Evolutionary conservation across 1,140 invertebrate species (phyloP).

Genomic region (Panagrolaimus sp.): DNA sequence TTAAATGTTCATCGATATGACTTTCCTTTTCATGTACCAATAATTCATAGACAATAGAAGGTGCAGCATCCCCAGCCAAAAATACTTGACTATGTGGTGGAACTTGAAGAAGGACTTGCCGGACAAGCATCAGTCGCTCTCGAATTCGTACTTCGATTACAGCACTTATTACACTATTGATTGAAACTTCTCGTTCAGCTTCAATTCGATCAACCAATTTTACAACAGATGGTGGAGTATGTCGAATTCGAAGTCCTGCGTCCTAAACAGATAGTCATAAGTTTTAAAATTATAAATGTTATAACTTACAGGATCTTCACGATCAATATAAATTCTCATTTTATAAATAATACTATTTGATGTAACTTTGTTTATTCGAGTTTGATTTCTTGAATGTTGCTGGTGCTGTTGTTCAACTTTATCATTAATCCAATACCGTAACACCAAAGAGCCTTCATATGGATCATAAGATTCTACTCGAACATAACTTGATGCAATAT

Average conservation of each 20-base stretch:
- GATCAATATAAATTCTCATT: constrained; percentile 66
- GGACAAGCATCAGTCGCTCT: constrained; percentile 73
- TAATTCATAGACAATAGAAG: constrained; percentile 30
- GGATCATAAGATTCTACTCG: constrained; percentile 67
- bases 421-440: constrained; percentile 35
- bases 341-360: constrained; percentile 71
- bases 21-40: constrained; percentile 19
- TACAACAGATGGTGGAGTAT: constrained; percentile 61
- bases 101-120: constrained; percentile 68
- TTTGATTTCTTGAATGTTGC: not conserved
- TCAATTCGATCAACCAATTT: constrained; percentile 32
- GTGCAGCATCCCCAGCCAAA: constrained; percentile 30
- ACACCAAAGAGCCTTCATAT: constrained; percentile 19
- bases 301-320: constrained; percentile 17
- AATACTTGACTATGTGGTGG: constrained; percentile 66
- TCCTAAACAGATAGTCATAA: too few species aligned
- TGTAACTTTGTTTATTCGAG: constrained; percentile 38
- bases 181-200: constrained; percentile 73
- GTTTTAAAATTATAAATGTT: too few species aligned
- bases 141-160: constrained; percentile 87
- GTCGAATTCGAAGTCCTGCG: constrained; percentile 22
- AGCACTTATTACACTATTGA: constrained; percentile 86
- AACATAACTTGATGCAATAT: constrained; percentile 78
- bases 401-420: not conserved
- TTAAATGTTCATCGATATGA: constrained; percentile 24